Percentiles rank a stretch among this genome's conserved stretches.
phyloP scores from a whole-genome alignment of 1,140 invertebrate genomes.

The Leptinotarsa texana region DNA sequence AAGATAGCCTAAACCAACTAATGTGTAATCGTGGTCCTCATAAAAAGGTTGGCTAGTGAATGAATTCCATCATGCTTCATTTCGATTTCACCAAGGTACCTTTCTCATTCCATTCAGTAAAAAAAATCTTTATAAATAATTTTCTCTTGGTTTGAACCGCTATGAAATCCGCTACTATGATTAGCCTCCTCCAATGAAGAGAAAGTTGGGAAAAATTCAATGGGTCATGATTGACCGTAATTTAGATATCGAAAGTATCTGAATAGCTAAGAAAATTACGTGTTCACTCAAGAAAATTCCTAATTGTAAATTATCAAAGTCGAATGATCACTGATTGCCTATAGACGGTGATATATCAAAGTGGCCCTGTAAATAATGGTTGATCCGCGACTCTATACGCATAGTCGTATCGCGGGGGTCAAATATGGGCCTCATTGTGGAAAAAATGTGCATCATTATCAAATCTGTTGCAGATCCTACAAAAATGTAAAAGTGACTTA shows the following conservation, averaged over 20 bases:
- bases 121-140: too few relatives aligned
- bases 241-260: neutral
- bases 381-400: slow-evolving; percentile 27
- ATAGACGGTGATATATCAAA: slow-evolving; percentile 43
- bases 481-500: too few relatives aligned
- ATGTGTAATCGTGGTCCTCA: too few relatives aligned
- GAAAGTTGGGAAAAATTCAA: slow-evolving; percentile 13
- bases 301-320: slow-evolving; percentile 47
- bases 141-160: too few relatives aligned
- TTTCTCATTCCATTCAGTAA: too few relatives aligned
- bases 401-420: neutral
- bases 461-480: too few relatives aligned
- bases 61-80: too few relatives aligned
- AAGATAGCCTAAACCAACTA: too few relatives aligned
- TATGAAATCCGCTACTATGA: neutral
- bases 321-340: slow-evolving; percentile 48
- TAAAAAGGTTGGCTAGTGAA: too few relatives aligned
- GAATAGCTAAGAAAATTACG: slow-evolving; percentile 9
- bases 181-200: neutral
- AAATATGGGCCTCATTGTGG: too few relatives aligned
- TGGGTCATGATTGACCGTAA: slow-evolving; percentile 10
- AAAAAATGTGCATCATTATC: too few relatives aligned
- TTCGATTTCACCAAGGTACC: too few relatives aligned
- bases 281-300: slow-evolving; percentile 21
- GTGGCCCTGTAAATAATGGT: slow-evolving; percentile 48